phyloP scores from a whole-genome alignment of 2,888 invertebrate genomes.

The Drosophila greeni region DNA sequence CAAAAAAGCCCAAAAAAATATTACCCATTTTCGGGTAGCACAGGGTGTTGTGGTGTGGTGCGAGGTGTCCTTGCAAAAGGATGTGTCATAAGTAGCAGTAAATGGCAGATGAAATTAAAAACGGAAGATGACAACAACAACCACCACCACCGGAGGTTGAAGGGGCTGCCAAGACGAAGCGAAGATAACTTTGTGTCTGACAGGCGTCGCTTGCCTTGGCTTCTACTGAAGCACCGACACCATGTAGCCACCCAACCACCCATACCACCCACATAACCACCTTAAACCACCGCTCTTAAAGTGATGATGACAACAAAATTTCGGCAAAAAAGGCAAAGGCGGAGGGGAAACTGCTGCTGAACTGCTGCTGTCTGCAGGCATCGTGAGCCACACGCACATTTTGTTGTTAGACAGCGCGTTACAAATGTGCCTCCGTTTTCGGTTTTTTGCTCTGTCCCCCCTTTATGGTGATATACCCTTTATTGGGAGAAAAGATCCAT shows the following conservation, averaged over 20 bases:
- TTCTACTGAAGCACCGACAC: background rate
- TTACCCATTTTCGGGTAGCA: constrained; percentile 11
- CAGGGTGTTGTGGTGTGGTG: constrained; percentile 6
- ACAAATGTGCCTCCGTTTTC: constrained; percentile 61
- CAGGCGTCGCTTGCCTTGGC: constrained; percentile 49
- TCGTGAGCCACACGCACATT: constrained; percentile 69
- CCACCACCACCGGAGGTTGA: constrained; percentile 24
- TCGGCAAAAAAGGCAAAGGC: constrained; percentile 44
- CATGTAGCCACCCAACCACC: constrained; percentile 7
- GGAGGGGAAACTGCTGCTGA: constrained; percentile 23
- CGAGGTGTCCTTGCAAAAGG: constrained; percentile 48
- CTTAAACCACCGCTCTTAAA: constrained; percentile 50
- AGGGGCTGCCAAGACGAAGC: constrained; percentile 22
- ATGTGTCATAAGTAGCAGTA: constrained; percentile 74
- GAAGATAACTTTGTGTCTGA: constrained; percentile 71
- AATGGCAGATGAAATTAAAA: constrained; percentile 75
- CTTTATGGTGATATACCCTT: constrained; percentile 15
- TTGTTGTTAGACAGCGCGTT: constrained; percentile 68
- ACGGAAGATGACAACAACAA: constrained; percentile 64
- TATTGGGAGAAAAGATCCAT: background rate
- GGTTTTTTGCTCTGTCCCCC: constrained; percentile 23
- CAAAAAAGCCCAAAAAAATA: constrained; percentile 5
- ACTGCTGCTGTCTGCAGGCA: constrained; percentile 42
- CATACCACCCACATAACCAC: constrained; percentile 6
- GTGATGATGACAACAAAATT: constrained; percentile 73